Evolutionary conservation across 2,888 invertebrate genomes (phyloP).

Genomic region (Drosophila acutilabella): DNA sequence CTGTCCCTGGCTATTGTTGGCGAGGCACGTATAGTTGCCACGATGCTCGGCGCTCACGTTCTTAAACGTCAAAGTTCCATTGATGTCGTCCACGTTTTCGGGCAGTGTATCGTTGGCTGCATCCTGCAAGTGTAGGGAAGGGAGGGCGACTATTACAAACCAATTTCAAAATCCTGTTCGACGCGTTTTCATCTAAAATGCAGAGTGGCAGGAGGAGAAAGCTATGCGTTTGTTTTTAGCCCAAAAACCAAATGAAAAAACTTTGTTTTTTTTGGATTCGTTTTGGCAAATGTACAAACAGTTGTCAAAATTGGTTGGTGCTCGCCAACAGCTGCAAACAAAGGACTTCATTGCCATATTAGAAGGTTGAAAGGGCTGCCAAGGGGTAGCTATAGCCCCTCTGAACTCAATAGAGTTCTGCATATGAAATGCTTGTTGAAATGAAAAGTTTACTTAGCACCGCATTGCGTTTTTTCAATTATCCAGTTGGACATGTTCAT

Average conservation of each 20-base stretch:
- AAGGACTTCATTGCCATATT: conserved; percentile 33
- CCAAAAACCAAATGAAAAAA: conserved; percentile 51
- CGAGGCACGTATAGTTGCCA: conserved; percentile 94
- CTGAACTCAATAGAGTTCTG: conserved; percentile 62
- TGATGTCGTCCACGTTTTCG: conserved; percentile 91
- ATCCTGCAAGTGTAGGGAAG: conserved; percentile 84
- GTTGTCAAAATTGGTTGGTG: conserved; percentile 76
- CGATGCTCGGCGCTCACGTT: conserved; percentile 91
- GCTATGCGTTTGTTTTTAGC: conserved; percentile 53
- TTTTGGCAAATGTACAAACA: conserved; percentile 75
- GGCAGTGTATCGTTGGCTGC: conserved; percentile 88
- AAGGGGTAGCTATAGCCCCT: neutral
- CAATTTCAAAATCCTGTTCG: conserved; percentile 56
- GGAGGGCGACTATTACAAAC: conserved; percentile 58
- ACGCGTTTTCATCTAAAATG: conserved; percentile 68
- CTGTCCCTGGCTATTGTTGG: conserved; percentile 90
- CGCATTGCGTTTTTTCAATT: conserved; percentile 70
- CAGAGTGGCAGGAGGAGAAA: neutral
- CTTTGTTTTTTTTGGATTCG: conserved; percentile 23
- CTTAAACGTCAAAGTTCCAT: conserved; percentile 94
- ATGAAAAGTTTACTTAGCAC: conserved; percentile 61
- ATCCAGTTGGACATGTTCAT: conserved; percentile 43
- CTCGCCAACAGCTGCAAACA: conserved; percentile 67
- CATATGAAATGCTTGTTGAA: conserved; percentile 65
- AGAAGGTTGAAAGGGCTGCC: conserved; percentile 15